phyloP scores from a whole-genome alignment of 2,888 invertebrate species.

The Cheilosia soror region DNA sequence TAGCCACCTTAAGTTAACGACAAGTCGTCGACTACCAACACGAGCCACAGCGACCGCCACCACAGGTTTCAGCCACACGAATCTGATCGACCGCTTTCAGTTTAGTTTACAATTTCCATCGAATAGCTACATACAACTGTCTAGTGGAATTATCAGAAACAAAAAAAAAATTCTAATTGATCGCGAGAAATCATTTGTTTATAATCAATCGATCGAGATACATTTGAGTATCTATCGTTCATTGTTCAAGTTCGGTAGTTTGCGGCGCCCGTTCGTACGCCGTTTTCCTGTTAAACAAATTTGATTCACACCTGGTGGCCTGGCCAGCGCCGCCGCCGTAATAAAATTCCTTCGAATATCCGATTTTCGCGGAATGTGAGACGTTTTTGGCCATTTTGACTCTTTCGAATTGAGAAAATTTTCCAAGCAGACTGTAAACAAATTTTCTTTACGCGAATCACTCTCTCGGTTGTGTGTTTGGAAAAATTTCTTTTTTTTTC shows the following conservation, averaged over 20 bases:
- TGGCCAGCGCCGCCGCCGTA: not conserved
- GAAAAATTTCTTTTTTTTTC: not conserved
- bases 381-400: slow-evolving; percentile 11
- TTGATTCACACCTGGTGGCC: slow-evolving; percentile 44
- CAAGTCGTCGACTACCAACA: slow-evolving; percentile 10
- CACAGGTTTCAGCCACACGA: slow-evolving; percentile 62
- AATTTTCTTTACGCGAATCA: slow-evolving; percentile 40
- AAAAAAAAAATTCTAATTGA: slow-evolving; percentile 28
- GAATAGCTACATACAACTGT: slow-evolving; percentile 32
- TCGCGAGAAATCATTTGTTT: slow-evolving; percentile 55
- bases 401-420: not conserved
- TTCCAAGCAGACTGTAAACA: slow-evolving; percentile 26
- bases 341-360: slow-evolving; percentile 37
- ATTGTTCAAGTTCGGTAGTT: slow-evolving; percentile 38
- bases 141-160: slow-evolving; percentile 21
- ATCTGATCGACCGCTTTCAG: slow-evolving; percentile 59
- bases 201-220: slow-evolving; percentile 49
- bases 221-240: slow-evolving; percentile 30
- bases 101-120: slow-evolving; percentile 71
- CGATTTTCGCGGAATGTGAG: slow-evolving; percentile 1
- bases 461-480: not conserved
- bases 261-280: slow-evolving; percentile 49
- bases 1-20: slow-evolving; percentile 60
- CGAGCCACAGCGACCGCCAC: slow-evolving; percentile 39
- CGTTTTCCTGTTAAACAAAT: slow-evolving; percentile 41